A percentile compares a stretch with the other conserved stretches of the same genome.
phyloP scores from a whole-genome alignment of 2,113 vertebrate species.

The Clarias magur region DNA sequence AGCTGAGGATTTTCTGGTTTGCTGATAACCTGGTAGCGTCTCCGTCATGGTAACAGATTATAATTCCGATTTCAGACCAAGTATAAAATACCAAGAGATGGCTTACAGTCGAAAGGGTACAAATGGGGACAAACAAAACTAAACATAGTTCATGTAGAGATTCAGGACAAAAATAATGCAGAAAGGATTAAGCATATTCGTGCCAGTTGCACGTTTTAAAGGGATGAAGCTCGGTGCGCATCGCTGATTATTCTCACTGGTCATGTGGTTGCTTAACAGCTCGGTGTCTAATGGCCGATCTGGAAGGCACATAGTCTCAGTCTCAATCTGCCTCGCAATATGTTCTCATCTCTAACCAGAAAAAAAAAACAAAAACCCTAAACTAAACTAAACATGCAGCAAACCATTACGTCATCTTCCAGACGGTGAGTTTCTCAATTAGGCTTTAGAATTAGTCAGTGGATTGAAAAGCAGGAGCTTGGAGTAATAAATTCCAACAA shows the following conservation, averaged over 20 bases:
- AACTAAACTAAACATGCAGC: neutral
- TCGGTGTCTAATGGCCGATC: neutral
- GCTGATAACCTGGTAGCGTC: neutral
- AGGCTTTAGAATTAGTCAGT: neutral
- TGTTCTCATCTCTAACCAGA: constrained; percentile 2
- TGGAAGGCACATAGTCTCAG: neutral
- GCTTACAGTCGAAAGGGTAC: neutral
- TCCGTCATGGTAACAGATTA: neutral
- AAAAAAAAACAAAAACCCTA: neutral
- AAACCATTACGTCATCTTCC: constrained; percentile 12
- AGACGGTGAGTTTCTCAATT: neutral
- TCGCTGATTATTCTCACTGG: neutral
- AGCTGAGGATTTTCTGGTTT: neutral
- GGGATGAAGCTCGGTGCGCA: neutral
- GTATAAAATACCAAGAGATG: neutral
- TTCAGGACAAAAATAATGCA: neutral
- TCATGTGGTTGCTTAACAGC: neutral
- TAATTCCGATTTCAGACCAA: neutral
- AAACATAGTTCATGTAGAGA: neutral
- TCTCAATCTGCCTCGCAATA: constrained; percentile 11
- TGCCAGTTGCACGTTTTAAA: neutral
- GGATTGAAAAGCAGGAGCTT: neutral
- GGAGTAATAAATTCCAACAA: neutral
- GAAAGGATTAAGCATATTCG: neutral
- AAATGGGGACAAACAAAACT: neutral